Conservation (phyloP, 2,113 vertebrate species). For the Nasalis larvatus region DNA sequence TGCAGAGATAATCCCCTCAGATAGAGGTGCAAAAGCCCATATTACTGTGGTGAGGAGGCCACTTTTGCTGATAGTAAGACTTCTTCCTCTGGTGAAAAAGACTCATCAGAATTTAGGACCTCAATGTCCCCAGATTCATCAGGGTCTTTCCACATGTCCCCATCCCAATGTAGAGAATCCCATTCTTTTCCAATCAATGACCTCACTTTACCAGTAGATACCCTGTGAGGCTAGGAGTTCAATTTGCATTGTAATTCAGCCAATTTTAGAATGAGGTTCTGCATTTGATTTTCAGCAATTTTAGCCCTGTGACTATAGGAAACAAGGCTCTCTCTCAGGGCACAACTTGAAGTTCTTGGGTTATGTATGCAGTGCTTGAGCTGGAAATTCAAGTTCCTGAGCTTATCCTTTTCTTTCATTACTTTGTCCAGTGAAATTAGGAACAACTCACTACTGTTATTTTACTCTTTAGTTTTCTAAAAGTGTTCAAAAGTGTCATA, state of each 20-base stretch:
- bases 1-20: not conserved
- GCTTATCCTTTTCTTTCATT: not conserved
- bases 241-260: not conserved
- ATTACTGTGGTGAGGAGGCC: not conserved
- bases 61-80: not conserved
- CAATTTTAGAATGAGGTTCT: not conserved
- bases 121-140: not conserved
- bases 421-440: not conserved
- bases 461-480: not conserved
- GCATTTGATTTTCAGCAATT: not conserved
- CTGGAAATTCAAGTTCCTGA: not conserved
- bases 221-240: not conserved
- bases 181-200: not conserved
- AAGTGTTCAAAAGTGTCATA: not conserved
- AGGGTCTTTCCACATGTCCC: not conserved
- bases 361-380: not conserved
- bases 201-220: not conserved
- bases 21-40: not conserved
- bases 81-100: not conserved
- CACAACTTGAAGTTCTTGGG: not conserved
- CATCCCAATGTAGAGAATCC: not conserved
- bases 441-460: not conserved
- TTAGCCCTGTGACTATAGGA: not conserved
- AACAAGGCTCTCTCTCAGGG: not conserved
- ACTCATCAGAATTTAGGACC: not conserved